Base-by-base conservation (phyloP, 1,140 invertebrate genomes). In the Leptoteleia sp. region DNA sequence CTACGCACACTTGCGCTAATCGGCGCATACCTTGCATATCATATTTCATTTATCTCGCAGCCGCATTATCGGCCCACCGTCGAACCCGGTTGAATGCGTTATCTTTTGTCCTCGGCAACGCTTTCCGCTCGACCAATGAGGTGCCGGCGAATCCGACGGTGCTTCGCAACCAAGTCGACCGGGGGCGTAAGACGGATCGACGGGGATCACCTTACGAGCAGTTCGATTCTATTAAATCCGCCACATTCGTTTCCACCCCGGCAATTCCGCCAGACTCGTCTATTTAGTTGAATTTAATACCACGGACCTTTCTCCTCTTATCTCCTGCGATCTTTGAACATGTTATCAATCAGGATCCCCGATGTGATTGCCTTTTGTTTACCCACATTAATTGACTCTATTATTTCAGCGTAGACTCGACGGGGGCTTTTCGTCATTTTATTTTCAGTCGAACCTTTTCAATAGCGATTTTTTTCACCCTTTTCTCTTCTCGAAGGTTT, bases 141-240 rank as follows among this genome's bases (percentile, higher is more conserved):
- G 27, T 35, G 15, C 33, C 38, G 33, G 16, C 40, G 8, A 52
- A 59, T 42, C 43, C 50, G 45, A 43, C 27, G 52, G 16, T 43
- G 19, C 19, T 3, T 3, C 5, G 2, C 68, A 61, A 78, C 62
- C 59, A 61, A 65, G 67, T 45, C 40, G 64, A 52, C 38, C 55
- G 27, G 33, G 13, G 62, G 35, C 9, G 47, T 19, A 42, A 76
- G 73, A 80, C 50, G 50, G 73, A 80, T 80, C 73, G 79, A 42
- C 68, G 38, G 55, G 62, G 72, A 80, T 80, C 79, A 73, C 75
- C 54, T 77, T 77, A 73, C 72, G 57, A 35, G 42, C 72, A 76
- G 59, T 72, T 72, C 65, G 40, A 67, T 80, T 80, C 78, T 62
- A 67, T 76, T 76, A 76, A 76, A 70, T 59, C 77, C 40, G 57